These are phyloP conservation scores for Terebella lapidaria DNA, from an alignment of 2,888 invertebrate genomes.

Conservation along the genomic window DNA sequence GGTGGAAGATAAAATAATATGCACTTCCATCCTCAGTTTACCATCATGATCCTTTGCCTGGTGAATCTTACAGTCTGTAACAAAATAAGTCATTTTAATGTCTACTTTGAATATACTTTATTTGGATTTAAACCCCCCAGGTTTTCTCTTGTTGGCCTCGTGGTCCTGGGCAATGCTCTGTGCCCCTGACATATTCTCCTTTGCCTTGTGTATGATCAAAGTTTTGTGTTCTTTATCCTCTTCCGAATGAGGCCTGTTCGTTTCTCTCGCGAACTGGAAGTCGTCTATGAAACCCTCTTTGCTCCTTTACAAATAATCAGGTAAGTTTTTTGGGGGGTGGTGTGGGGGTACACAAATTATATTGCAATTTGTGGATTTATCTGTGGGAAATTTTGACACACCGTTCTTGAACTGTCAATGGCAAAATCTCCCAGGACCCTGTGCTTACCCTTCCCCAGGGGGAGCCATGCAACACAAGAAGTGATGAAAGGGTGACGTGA, in stretches of 20 bases:
- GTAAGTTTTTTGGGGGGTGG: slow-evolving; percentile 23
- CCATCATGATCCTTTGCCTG: too few species aligned
- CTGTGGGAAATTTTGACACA: too few species aligned
- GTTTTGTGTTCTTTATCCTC: slow-evolving; percentile 72
- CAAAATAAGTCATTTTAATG: too few species aligned
- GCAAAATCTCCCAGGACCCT: too few species aligned
- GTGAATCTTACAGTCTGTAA: too few species aligned
- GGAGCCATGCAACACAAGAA: slow-evolving; percentile 81
- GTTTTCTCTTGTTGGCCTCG: slow-evolving; percentile 72
- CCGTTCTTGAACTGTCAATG: too few species aligned
- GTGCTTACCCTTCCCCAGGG: slow-evolving; percentile 78
- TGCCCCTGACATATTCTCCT: slow-evolving; percentile 80
- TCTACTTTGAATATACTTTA: neutral
- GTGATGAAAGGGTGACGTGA: slow-evolving; percentile 76
- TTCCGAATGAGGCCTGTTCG: slow-evolving; percentile 79
- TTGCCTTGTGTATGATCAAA: slow-evolving; percentile 75
- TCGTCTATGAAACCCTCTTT: slow-evolving; percentile 73
- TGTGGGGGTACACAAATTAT: too few species aligned
- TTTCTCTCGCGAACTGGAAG: slow-evolving; percentile 77
- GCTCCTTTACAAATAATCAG: slow-evolving; percentile 69
- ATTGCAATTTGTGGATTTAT: too few species aligned
- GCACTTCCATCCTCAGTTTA: too few species aligned
- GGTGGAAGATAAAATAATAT: too few species aligned
- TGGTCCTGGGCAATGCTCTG: slow-evolving; percentile 90
- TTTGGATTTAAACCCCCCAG: slow-evolving; percentile 55